Conservation (phyloP, 2,888 invertebrate genomes). For the Noctua comes region DNA sequence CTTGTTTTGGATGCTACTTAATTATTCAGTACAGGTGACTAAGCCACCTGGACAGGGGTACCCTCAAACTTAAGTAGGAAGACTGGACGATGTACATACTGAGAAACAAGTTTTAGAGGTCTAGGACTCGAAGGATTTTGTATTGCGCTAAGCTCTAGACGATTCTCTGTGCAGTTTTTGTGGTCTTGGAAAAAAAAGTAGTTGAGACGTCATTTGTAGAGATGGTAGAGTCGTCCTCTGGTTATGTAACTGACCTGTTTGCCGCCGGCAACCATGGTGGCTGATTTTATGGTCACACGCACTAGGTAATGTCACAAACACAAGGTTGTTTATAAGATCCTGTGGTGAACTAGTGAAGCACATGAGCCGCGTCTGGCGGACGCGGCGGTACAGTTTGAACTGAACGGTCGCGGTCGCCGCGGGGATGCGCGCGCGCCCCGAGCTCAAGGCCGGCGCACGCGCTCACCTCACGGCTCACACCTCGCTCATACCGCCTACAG, state of each 20-base stretch:
- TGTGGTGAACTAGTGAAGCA: constrained; percentile 71
- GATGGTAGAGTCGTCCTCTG: constrained; percentile 68
- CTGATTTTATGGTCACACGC: constrained; percentile 76
- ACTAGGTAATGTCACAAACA: constrained; percentile 82
- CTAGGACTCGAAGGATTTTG: constrained; percentile 3
- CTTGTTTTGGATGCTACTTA: constrained; percentile 33
- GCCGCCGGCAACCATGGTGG: constrained; percentile 89
- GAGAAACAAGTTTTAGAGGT: constrained; percentile 8
- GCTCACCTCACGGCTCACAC: constrained; percentile 65
- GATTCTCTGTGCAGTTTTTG: constrained; percentile 40
- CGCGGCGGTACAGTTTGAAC: constrained; percentile 89
- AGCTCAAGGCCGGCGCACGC: constrained; percentile 74
- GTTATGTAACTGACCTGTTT: constrained; percentile 85
- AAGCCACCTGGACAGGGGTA: constrained; percentile 16
- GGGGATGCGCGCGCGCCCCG: constrained; percentile 79
- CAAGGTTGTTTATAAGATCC: constrained; percentile 64
- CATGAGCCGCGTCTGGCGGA: constrained; percentile 87
- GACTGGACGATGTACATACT: neutral
- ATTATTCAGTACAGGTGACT: constrained; percentile 37
- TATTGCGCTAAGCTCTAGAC: constrained; percentile 28
- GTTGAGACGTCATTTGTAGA: constrained; percentile 28
- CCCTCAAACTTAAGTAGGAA: constrained; percentile 10
- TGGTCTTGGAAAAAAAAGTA: constrained; percentile 34
- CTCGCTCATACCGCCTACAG: constrained; percentile 64
- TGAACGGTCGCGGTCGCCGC: constrained; percentile 80